phyloP scores from a whole-genome alignment of 2,113 vertebrate genomes.

The Callithrix jacchus region DNA sequence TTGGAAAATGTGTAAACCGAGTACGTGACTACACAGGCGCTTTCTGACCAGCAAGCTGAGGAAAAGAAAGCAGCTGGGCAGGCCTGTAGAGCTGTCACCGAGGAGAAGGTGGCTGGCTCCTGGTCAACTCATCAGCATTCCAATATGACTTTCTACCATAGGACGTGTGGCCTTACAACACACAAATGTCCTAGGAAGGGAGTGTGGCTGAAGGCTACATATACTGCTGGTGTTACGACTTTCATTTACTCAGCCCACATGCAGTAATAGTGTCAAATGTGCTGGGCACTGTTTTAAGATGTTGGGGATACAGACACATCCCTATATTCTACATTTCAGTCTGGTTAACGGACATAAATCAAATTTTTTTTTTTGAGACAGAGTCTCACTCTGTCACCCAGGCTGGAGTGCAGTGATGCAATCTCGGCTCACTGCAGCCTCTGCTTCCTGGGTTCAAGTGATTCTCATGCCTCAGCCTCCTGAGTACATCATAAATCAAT shows the following conservation, averaged over 20 bases:
- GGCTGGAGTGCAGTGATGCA: no score
- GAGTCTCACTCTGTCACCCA: no score
- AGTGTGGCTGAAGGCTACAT: neutral
- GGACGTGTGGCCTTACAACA: neutral
- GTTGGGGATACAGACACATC: neutral
- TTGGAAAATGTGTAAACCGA: neutral
- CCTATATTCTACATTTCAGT: neutral
- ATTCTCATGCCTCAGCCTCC: no score
- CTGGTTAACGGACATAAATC: neutral
- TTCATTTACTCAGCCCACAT: neutral
- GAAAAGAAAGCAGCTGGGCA: neutral
- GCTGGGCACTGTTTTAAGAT: neutral
- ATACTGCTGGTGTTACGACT: neutral
- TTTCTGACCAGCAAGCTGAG: neutral
- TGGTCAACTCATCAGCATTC: neutral
- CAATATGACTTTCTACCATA: neutral
- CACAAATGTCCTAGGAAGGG: neutral
- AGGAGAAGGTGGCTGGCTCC: neutral
- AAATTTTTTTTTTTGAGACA: neutral
- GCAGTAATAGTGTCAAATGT: neutral
- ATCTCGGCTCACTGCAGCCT: no score
- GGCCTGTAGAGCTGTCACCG: neutral
- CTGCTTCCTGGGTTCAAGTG: no score
- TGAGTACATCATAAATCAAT: no score
- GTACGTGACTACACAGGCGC: neutral